These are phyloP conservation scores for Telenomus remus DNA, from an alignment of 1,140 invertebrate species.

Conservation along the genomic window DNA sequence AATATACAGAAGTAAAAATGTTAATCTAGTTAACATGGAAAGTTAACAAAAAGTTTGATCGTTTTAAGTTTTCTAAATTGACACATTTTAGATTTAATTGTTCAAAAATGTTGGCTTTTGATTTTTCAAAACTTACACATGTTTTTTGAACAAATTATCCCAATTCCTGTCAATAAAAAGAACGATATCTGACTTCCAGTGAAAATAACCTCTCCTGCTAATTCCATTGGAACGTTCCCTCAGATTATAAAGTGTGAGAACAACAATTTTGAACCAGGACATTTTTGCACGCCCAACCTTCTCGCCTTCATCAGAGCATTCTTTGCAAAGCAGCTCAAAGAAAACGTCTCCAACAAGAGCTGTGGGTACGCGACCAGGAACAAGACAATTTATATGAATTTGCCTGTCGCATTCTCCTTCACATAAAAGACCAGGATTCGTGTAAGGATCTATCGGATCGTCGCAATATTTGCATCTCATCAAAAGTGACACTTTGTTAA, in stretches of 20 bases:
- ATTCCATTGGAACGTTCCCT: slow-evolving; percentile 79
- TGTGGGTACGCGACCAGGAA: slow-evolving; percentile 79
- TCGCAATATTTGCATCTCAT: slow-evolving; percentile 63
- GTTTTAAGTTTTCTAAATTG: too few species aligned
- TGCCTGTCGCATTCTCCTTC: slow-evolving; percentile 73
- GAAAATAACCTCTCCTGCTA: slow-evolving; percentile 83
- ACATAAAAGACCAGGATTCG: slow-evolving; percentile 63
- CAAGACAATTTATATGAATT: slow-evolving; percentile 80
- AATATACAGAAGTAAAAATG: too few species aligned
- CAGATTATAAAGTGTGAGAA: slow-evolving; percentile 81
- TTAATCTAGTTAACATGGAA: too few species aligned
- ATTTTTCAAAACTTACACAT: slow-evolving; percentile 77
- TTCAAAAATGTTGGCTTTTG: too few species aligned
- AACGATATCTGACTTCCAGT: slow-evolving; percentile 84
- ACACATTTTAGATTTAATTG: too few species aligned
- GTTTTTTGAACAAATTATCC: slow-evolving; percentile 78
- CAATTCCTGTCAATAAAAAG: slow-evolving; percentile 83
- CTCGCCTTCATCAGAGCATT: slow-evolving; percentile 78
- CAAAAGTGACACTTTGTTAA: not conserved
- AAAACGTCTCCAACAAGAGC: slow-evolving; percentile 85
- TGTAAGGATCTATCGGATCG: slow-evolving; percentile 59
- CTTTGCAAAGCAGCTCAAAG: slow-evolving; percentile 82
- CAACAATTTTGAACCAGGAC: slow-evolving; percentile 81
- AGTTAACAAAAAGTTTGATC: too few species aligned
- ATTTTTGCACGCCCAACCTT: slow-evolving; percentile 78